Conservation (phyloP, 2,888 invertebrate species). For the Parnassius mnemosyne region DNA sequence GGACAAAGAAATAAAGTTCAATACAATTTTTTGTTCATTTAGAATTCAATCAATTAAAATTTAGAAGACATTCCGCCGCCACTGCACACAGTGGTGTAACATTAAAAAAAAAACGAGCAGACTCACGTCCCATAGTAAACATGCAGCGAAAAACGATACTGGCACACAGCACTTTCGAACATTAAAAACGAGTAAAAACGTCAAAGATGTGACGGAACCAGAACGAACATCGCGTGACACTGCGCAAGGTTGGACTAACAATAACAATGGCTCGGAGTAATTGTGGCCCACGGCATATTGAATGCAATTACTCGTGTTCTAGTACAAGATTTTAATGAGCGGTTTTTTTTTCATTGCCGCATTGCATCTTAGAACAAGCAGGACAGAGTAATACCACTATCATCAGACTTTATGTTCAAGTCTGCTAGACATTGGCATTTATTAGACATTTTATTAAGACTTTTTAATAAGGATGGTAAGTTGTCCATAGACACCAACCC, state of each 20-base stretch:
- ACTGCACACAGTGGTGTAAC: slow-evolving; percentile 13
- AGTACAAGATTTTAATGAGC: background rate
- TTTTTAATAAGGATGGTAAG: no score
- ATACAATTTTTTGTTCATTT: background rate
- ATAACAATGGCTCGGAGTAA: slow-evolving; percentile 22
- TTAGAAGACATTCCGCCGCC: background rate
- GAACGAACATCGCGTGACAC: slow-evolving; percentile 18
- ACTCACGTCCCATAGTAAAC: slow-evolving; percentile 33
- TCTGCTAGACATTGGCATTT: no score
- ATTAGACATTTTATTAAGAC: no score
- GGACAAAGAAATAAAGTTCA: no score
- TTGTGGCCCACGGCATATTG: slow-evolving; percentile 15
- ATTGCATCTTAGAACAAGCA: background rate
- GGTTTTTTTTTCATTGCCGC: background rate
- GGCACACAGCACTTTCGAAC: slow-evolving; percentile 1
- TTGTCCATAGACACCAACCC: no score
- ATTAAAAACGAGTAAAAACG: background rate
- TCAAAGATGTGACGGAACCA: slow-evolving; percentile 5
- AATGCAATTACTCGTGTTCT: slow-evolving; percentile 7
- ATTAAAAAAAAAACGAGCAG: slow-evolving; percentile 3
- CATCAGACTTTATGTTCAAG: no score
- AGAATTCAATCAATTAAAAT: background rate
- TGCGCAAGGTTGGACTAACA: slow-evolving; percentile 19
- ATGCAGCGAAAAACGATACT: slow-evolving; percentile 8
- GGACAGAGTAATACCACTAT: no score